Evolutionary conservation across 2,797 vertebrate genomes (phyloP).

Genomic region (Aotus griseimembra): DNA sequence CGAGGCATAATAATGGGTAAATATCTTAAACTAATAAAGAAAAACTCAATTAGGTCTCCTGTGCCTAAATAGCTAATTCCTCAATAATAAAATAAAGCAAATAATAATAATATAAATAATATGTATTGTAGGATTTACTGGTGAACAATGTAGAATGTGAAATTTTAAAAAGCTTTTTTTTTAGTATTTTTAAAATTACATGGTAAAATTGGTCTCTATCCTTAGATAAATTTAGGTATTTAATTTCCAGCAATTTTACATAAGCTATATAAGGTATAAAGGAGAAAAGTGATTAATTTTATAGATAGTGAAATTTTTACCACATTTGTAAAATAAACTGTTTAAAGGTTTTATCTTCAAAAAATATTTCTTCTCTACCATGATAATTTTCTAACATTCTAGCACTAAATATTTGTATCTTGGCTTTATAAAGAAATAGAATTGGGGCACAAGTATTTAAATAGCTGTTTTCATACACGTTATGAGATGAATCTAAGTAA

Average conservation of each 20-base stretch:
- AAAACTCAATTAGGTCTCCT: conserved; percentile 29
- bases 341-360: neutral
- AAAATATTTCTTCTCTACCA: neutral
- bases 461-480: conserved; percentile 10
- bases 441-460: neutral
- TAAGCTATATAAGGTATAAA: conserved; percentile 2
- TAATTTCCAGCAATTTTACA: conserved; percentile 56
- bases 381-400: neutral
- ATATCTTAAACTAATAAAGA: neutral
- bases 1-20: neutral
- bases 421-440: neutral
- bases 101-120: neutral
- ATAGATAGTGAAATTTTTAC: neutral
- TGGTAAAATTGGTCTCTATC: neutral
- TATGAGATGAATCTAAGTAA: conserved; percentile 22
- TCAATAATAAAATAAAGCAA: conserved; percentile 41
- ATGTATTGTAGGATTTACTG: neutral
- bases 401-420: neutral
- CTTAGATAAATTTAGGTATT: conserved; percentile 7
- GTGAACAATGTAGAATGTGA: neutral
- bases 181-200: neutral
- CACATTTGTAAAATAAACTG: neutral
- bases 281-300: neutral
- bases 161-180: conserved; percentile 17
- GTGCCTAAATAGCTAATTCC: neutral